Percentiles rank a stretch among this genome's conserved stretches.
Conservation (phyloP, 2,888 invertebrate species). For the Cosmia pyralina region DNA sequence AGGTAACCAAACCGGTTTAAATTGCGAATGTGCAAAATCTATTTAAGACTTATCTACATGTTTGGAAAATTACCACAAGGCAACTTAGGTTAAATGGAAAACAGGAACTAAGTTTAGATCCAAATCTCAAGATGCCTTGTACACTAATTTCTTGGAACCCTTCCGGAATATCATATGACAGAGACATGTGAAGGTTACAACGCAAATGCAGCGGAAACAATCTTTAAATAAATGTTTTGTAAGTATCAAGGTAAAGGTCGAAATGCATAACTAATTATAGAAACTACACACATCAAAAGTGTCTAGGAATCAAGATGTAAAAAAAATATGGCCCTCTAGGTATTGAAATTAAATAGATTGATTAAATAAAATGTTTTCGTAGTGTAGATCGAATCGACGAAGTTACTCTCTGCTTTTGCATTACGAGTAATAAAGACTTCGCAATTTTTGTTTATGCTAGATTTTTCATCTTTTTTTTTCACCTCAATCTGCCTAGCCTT, state of each 20-base stretch:
- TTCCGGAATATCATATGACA: slow-evolving; percentile 30
- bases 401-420: no score
- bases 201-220: slow-evolving; percentile 49
- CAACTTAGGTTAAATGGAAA: slow-evolving; percentile 27
- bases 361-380: no score
- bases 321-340: no score
- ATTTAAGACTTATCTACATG: background rate
- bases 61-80: slow-evolving; percentile 39
- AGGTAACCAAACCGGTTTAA: slow-evolving; percentile 1
- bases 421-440: no score
- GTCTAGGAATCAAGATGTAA: no score
- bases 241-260: slow-evolving; percentile 36
- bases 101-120: slow-evolving; percentile 43
- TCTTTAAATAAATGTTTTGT: slow-evolving; percentile 28
- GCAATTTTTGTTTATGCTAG: no score
- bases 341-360: no score
- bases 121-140: slow-evolving; percentile 32
- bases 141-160: slow-evolving; percentile 34
- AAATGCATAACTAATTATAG: slow-evolving; percentile 24
- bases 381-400: no score
- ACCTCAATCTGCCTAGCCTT: no score
- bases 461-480: no score
- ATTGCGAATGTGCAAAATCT: slow-evolving; percentile 9
- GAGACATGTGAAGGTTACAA: slow-evolving; percentile 40
- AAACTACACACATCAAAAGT: background rate